Evolutionary conservation across 2,888 invertebrate genomes (phyloP), one percentile per base, ranked within the genome.

Genomic region (Lepidocyrtinus sp.): DNA sequence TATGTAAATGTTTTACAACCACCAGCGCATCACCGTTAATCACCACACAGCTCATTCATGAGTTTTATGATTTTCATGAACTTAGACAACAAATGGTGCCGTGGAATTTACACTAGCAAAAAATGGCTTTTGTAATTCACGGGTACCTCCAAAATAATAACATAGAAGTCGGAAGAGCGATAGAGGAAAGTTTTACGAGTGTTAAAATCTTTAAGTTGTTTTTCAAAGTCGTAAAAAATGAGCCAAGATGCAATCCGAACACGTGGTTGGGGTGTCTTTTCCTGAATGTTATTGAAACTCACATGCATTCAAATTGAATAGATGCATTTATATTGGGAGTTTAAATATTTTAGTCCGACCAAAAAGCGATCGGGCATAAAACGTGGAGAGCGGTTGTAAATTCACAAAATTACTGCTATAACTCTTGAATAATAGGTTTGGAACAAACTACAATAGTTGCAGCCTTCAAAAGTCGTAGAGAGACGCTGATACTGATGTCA

Each of bases 31-130:
- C n/a, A n/a, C n/a, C n/a, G n/a, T n/a, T n/a, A n/a, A n/a, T n/a
- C n/a, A n/a, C n/a, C 15, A 36, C 5, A 36, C 15, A 50, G 15
- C 50, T n/a, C 50, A 17, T 17, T 36, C 36, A 36, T 5, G 5
- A 36, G 36, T 50, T 12, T 50, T 17, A 50, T 50, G 50, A 50
- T 50, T 50, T 50, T 50, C 50, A 50, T 7, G 50, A 50, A 50
- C 50, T 50, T 17, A 50, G 15, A 50, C 50, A 50, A 50, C 17
- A 50, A 50, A 50, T 50, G 50, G 17, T n/a, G 50, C 17, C 50
- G 17, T 50, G 50, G 17, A 50, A 50, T 50, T 50, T 50, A 50
- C n/a, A 15, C 2, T 50, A 50, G 15, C 50, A n/a, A n/a, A n/a
- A 50, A 15, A 50, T 50, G 12, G 12, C 17, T 50, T 12, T 2